These are phyloP conservation scores for Acanthiza pusilla DNA, from an alignment of 2,797 vertebrate species.

Conservation along the genomic window DNA sequence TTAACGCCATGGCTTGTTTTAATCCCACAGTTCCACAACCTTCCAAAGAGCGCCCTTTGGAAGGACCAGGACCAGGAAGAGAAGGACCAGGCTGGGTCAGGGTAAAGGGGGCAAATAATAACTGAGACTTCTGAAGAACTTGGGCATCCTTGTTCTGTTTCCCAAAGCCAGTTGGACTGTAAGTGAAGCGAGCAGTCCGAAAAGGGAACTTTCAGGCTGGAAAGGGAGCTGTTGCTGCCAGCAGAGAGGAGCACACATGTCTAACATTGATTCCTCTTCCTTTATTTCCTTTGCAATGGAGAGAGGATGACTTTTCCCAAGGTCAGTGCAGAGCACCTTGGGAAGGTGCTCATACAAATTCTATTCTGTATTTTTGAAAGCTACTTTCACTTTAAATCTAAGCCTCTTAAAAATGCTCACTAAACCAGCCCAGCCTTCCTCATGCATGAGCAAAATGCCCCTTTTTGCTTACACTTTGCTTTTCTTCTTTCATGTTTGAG, in stretches of 20 bases:
- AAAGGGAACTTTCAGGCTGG: background rate
- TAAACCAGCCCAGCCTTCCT: background rate
- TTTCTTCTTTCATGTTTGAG: background rate
- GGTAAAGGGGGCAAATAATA: background rate
- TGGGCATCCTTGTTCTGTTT: background rate
- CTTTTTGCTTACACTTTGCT: background rate
- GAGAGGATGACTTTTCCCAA: background rate
- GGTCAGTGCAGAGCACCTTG: background rate
- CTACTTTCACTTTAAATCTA: background rate
- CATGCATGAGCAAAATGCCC: background rate
- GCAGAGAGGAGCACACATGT: background rate
- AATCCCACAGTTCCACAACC: background rate
- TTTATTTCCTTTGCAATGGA: background rate
- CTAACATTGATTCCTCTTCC: background rate
- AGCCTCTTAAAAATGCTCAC: background rate
- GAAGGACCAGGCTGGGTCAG: background rate
- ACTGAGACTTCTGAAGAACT: background rate
- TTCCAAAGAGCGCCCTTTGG: background rate
- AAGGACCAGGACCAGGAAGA: too few species aligned
- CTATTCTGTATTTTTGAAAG: background rate
- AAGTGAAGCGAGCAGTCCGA: background rate
- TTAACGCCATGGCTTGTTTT: background rate
- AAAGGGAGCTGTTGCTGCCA: background rate
- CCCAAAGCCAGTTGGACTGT: background rate
- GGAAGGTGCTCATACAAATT: background rate